Percentiles rank a stretch among this genome's conserved stretches.
Evolutionary conservation across 2,797 vertebrate species (phyloP).

Genomic region (Coregonus suidteri): DNA sequence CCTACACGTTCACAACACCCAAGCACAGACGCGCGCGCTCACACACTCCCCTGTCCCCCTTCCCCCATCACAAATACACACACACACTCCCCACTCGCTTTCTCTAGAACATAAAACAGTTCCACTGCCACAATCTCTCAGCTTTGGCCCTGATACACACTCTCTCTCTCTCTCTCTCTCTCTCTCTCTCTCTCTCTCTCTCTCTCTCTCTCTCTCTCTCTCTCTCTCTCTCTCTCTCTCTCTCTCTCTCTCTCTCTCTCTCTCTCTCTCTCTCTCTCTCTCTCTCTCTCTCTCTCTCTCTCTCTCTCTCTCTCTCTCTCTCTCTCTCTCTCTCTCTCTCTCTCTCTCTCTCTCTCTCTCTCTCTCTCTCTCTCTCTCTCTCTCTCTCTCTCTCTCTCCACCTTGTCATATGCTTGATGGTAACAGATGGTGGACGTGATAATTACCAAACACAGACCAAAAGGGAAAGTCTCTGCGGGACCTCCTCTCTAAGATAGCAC

Average conservation of each 20-base stretch:
- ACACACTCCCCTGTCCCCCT: background rate
- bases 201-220: background rate
- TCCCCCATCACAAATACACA: background rate
- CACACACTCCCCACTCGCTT: background rate
- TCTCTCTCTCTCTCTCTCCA: background rate
- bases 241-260: background rate
- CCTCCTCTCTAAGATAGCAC: background rate
- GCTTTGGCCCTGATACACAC: conserved; percentile 31
- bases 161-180: too few relatives aligned
- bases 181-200: background rate
- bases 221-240: background rate
- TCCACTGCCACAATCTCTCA: conserved; percentile 27
- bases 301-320: too few relatives aligned
- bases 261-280: background rate
- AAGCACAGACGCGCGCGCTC: background rate
- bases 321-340: background rate
- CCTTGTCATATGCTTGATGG: conserved; percentile 22
- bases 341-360: too few relatives aligned
- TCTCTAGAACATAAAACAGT: conserved; percentile 36
- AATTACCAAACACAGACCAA: conserved; percentile 28
- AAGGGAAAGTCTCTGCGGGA: conserved; percentile 3
- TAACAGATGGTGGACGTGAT: conserved; percentile 37
- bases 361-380: too few relatives aligned
- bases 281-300: background rate
- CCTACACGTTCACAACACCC: background rate